Conservation (phyloP, 2,113 vertebrate species). For the Arizona elegans region DNA sequence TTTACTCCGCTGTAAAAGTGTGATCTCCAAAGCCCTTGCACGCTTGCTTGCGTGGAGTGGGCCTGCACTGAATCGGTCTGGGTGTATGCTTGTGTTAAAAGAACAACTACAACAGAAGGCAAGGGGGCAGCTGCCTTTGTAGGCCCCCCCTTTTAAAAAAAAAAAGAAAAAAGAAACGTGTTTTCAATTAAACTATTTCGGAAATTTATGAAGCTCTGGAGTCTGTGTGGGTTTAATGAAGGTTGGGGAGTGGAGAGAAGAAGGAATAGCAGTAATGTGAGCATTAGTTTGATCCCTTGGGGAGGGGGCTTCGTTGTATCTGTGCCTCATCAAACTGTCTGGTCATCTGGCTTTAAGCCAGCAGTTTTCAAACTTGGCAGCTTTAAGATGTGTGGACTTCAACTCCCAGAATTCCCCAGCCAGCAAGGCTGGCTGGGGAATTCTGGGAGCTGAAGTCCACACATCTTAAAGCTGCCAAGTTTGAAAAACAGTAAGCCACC, state of each 20-base stretch:
- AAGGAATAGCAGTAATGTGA: not conserved
- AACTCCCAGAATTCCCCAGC: not conserved
- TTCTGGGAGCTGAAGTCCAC: not conserved
- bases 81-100: constrained; percentile 54
- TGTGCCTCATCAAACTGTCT: not conserved
- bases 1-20: not conserved
- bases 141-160: constrained; percentile 74
- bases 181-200: constrained; percentile 95
- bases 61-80: not conserved
- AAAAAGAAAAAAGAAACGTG: constrained; percentile 73
- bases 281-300: not conserved
- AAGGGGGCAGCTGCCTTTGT: constrained; percentile 80
- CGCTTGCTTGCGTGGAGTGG: not conserved
- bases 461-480: not conserved
- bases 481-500: not conserved
- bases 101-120: constrained; percentile 31
- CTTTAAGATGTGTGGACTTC: not conserved
- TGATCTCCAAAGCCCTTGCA: not conserved
- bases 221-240: constrained; percentile 34
- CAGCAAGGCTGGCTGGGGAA: not conserved
- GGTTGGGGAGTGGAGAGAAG: not conserved
- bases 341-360: not conserved
- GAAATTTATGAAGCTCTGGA: constrained; percentile 68
- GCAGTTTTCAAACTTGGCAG: not conserved
- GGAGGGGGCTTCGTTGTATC: not conserved